Conservation (phyloP, 2,113 vertebrate species). For the Gavia stellata region DNA sequence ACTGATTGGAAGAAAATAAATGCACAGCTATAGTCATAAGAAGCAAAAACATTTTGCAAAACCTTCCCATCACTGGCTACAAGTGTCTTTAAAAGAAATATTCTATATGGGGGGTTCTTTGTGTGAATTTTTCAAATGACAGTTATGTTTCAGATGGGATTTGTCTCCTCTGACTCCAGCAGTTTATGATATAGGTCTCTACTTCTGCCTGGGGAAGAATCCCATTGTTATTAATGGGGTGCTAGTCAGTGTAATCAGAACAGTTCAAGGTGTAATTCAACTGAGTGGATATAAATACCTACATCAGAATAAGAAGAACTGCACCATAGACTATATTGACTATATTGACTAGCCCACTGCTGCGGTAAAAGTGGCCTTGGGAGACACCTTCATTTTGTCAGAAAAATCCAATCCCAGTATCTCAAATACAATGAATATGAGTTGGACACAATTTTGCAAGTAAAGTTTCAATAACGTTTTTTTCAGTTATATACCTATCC, state of each 20-base stretch:
- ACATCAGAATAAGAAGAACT: neutral
- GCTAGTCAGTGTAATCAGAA: neutral
- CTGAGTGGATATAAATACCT: neutral
- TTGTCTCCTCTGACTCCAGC: neutral
- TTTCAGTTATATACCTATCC: neutral
- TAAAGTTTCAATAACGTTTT: neutral
- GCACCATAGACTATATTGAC: neutral
- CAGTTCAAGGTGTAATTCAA: neutral
- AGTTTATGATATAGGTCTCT: neutral
- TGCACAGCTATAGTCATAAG: neutral
- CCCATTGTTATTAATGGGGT: neutral
- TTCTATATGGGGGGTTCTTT: neutral
- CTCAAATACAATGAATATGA: neutral
- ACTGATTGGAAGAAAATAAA: neutral
- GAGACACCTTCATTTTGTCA: neutral
- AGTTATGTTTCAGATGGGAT: neutral
- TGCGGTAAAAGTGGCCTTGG: neutral
- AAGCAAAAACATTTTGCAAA: neutral
- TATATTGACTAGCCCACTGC: neutral
- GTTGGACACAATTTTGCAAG: neutral
- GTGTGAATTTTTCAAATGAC: neutral
- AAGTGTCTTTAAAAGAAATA: neutral
- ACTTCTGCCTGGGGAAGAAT: neutral
- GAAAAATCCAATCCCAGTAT: neutral
- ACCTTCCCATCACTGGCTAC: neutral